phyloP scores from a whole-genome alignment of 2,797 vertebrate species.

The Cossypha dichroa region DNA sequence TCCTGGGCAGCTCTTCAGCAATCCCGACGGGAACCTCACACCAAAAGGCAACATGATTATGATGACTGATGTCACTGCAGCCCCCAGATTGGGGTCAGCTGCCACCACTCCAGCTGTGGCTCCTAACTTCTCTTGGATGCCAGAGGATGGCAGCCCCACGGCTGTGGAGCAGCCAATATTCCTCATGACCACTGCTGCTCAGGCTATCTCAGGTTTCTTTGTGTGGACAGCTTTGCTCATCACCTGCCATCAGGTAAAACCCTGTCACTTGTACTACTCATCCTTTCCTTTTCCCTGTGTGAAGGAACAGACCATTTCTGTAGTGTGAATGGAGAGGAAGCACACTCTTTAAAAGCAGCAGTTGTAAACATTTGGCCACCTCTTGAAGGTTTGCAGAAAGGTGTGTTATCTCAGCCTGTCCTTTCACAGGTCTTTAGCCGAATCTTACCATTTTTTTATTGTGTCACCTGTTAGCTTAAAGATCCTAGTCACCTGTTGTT shows the following conservation, averaged over 20 bases:
- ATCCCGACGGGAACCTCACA: slow-evolving; percentile 57
- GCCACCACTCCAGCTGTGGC: slow-evolving; percentile 77
- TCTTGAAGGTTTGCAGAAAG: background rate
- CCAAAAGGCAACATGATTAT: slow-evolving; percentile 71
- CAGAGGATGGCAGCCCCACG: slow-evolving; percentile 83
- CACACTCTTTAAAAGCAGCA: background rate
- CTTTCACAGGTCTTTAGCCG: background rate
- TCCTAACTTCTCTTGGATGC: slow-evolving; percentile 82
- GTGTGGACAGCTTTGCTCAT: slow-evolving; percentile 96
- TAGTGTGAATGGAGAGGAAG: background rate
- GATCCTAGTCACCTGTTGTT: background rate
- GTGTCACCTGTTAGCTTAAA: background rate
- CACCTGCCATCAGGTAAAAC: slow-evolving; percentile 94
- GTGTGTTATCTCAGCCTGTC: background rate
- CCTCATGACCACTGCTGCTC: slow-evolving; percentile 93
- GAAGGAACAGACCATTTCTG: background rate
- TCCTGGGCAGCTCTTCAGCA: slow-evolving; percentile 35
- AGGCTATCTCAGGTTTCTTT: slow-evolving; percentile 93
- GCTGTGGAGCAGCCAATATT: slow-evolving; percentile 87
- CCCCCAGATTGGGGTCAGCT: slow-evolving; percentile 73
- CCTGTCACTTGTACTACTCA: background rate
- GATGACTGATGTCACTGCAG: slow-evolving; percentile 75
- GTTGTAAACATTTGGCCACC: background rate
- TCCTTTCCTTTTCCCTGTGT: background rate
- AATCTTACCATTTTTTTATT: background rate